phyloP scores from a whole-genome alignment of 2,888 invertebrate genomes.

The Nomada lathburiana region DNA sequence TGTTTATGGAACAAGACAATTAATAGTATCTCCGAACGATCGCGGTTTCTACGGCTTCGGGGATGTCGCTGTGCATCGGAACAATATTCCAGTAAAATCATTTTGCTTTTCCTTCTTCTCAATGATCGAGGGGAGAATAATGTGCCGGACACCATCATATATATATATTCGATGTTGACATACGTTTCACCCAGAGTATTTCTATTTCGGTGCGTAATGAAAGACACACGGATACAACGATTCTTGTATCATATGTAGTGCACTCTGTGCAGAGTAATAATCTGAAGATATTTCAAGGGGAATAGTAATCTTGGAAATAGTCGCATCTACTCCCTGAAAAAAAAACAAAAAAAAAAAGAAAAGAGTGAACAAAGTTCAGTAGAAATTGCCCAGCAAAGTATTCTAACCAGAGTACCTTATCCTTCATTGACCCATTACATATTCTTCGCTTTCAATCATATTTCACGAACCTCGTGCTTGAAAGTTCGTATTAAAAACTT shows the following conservation, averaged over 20 bases:
- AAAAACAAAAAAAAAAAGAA: too few species aligned
- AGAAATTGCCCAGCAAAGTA: too few species aligned
- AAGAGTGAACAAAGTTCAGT: too few species aligned
- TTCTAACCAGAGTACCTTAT: too few species aligned
- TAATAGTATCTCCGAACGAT: constrained; percentile 42
- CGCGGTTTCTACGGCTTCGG: constrained; percentile 23
- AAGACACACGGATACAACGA: too few species aligned
- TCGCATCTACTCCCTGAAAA: too few species aligned
- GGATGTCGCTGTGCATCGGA: neutral
- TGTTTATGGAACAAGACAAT: constrained; percentile 50
- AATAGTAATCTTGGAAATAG: too few species aligned
- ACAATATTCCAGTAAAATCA: constrained; percentile 1
- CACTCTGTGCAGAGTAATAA: too few species aligned
- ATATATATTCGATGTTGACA: neutral
- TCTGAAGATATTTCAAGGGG: too few species aligned
- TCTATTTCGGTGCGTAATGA: neutral
- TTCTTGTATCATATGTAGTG: too few species aligned
- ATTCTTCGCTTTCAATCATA: neutral
- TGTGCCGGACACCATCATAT: neutral
- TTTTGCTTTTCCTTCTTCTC: neutral
- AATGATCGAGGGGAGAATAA: neutral
- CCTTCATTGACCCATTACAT: too few species aligned
- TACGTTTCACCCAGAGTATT: neutral
- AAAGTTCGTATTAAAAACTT: constrained; percentile 7
- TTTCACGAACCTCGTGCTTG: neutral